phyloP scores from a whole-genome alignment of 2,797 vertebrate species.

The Protonibea diacanthus region DNA sequence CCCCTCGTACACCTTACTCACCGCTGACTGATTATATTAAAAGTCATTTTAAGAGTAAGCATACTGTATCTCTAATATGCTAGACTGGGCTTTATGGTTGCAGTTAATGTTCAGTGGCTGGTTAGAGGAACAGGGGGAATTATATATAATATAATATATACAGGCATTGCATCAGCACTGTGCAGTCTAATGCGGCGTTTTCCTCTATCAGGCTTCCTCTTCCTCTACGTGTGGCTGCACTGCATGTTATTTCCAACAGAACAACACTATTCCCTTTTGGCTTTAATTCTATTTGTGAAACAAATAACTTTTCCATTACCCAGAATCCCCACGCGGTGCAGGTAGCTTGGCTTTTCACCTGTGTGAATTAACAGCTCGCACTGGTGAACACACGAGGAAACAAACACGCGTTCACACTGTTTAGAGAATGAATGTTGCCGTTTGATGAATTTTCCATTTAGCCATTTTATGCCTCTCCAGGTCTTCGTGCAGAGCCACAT shows the following conservation, averaged over 20 bases:
- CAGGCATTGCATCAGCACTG: conserved; percentile 3
- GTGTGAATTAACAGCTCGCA: conserved; percentile 44
- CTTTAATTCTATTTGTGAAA: conserved; percentile 54
- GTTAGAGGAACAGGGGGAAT: conserved; percentile 8
- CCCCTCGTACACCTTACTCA: conserved; percentile 6
- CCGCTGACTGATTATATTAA: conserved; percentile 23
- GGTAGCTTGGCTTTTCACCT: conserved; percentile 53
- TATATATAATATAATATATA: too few relatives aligned
- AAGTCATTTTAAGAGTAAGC: conserved; percentile 30
- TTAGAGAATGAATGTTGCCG: conserved; percentile 24
- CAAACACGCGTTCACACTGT: conserved; percentile 10
- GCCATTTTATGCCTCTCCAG: not conserved
- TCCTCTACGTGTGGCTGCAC: conserved; percentile 26
- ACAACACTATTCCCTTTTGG: conserved; percentile 53
- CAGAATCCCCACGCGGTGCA: conserved; percentile 54
- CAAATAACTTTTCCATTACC: conserved; percentile 66
- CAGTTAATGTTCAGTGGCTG: conserved; percentile 35
- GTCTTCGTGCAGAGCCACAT: not conserved
- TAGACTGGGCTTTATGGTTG: conserved; percentile 25
- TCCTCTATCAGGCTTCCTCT: conserved; percentile 13
- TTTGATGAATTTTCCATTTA: conserved; percentile 30
- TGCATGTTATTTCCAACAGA: conserved; percentile 57
- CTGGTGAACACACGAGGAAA: conserved; percentile 27
- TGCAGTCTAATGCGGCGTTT: conserved; percentile 13
- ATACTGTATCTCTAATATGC: conserved; percentile 19